Base-by-base conservation (phyloP, 2,888 invertebrate genomes). In the Cantharis lateralis region DNA sequence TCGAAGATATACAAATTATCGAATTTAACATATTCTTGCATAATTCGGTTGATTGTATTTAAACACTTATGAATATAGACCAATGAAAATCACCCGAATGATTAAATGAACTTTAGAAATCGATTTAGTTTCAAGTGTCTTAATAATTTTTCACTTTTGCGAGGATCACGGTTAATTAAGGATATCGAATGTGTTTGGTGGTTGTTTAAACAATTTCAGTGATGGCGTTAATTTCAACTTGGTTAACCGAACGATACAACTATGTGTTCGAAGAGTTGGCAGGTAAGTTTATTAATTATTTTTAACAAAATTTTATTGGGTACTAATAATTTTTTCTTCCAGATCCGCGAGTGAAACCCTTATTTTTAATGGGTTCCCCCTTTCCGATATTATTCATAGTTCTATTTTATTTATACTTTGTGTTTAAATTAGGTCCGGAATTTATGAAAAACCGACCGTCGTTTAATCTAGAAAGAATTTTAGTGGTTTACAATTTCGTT, bases 371-470 rank as follows among this genome's bases (percentile, higher is more conserved):
- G 78, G 87, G 89, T 2, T 87, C 82, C 87, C 91, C 80, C 72
- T 90, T 82, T 88, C 90, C 74, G 84, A 89, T 80, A 13, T 88
- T 84, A n/a, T 48, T 87, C 0, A 89, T 92, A 72, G 83, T 91
- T 85, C 87, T 88, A 74, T 70, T 89, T 15, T 93, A 92, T 85
- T 88, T 91, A 78, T 89, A 90, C 69, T 90, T 91, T 80, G 90
- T 92, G 13, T 89, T 89, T 10, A 87, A 89, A 64, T 89, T 91
- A 87, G 93, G 94, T 0, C 94, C 93, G 0, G 88, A 89, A 24
- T 87, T 91, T 70, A 94, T 94, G 94, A 90, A 90, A 77, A 89
- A 92, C 81, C 88, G 93, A 7, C 89, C 90, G 69, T 91, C 94
- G 0, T 91, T 90, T 83, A 89, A 93, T 16, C 85, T 94, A 20